These are phyloP conservation scores for Amiota minor DNA, from an alignment of 2,888 invertebrate genomes.

Conservation along the genomic window DNA sequence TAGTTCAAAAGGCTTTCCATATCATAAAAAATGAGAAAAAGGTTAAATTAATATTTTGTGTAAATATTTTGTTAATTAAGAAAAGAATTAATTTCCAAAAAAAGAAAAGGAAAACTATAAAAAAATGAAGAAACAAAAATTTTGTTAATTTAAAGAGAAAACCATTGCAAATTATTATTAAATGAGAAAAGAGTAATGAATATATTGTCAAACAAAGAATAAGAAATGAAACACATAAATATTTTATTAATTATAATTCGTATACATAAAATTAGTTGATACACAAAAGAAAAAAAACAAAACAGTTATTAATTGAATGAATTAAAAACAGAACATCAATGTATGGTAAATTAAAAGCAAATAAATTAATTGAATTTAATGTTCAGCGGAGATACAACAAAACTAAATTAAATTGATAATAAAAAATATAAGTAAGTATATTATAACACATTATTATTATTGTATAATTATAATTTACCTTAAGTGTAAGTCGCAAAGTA, in stretches of 20 bases:
- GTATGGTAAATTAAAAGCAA: background rate
- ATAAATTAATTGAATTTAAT: constrained; percentile 37
- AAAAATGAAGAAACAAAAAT: background rate
- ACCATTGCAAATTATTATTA: too few relatives aligned
- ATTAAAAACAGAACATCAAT: constrained; percentile 14
- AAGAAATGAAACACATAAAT: background rate
- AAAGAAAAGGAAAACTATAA: constrained; percentile 43
- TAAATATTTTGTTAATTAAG: constrained; percentile 3
- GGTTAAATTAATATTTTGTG: background rate
- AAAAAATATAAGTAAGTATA: constrained; percentile 21
- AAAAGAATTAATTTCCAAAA: constrained; percentile 8
- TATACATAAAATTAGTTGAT: constrained; percentile 31
- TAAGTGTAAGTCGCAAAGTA: constrained; percentile 27
- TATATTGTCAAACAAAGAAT: constrained; percentile 27
- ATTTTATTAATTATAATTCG: constrained; percentile 21
- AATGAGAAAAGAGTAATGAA: too few relatives aligned
- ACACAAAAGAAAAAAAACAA: constrained; percentile 24
- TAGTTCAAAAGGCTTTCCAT: constrained; percentile 61
- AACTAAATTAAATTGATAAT: constrained; percentile 25
- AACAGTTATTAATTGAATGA: constrained; percentile 13
- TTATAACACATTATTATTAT: constrained; percentile 32
- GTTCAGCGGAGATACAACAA: constrained; percentile 39
- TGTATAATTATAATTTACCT: constrained; percentile 36
- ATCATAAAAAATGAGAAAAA: constrained; percentile 48
- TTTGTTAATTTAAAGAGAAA: constrained; percentile 58